phyloP scores from a whole-genome alignment of 1,140 invertebrate genomes.

The Rhopalosiphum maidis region DNA sequence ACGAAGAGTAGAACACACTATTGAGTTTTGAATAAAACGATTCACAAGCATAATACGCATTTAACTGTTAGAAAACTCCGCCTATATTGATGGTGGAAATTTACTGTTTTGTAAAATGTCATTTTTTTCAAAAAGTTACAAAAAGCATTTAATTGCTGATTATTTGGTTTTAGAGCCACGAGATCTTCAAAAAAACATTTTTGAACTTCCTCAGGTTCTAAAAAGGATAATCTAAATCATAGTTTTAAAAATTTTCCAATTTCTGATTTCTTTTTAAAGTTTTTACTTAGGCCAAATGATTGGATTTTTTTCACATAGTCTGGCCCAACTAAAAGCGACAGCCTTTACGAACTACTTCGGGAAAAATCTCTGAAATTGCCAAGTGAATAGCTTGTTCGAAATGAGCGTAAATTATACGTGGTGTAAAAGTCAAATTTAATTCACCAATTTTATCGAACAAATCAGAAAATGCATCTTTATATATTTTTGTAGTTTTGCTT shows the following conservation, averaged over 20 bases:
- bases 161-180: neutral
- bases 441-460: neutral
- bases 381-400: no score
- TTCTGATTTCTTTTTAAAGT: neutral
- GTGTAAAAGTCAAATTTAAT: constrained; percentile 5
- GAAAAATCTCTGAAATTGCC: no score
- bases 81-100: no score
- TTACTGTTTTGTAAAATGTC: neutral
- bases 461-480: neutral
- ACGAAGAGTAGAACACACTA: neutral
- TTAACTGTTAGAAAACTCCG: no score
- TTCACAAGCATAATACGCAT: neutral
- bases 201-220: neutral
- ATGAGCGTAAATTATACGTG: neutral
- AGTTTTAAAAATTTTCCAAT: neutral
- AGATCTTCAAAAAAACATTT: neutral
- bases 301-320: no score
- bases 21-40: neutral
- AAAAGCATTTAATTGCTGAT: constrained; percentile 29
- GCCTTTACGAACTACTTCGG: no score
- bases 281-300: no score
- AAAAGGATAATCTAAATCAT: neutral
- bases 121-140: constrained; percentile 10
- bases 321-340: no score
- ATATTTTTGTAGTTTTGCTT: neutral